These are phyloP conservation scores for Isurus oxyrinchus DNA, from an alignment of 2,113 vertebrate genomes.

Conservation along the genomic window DNA sequence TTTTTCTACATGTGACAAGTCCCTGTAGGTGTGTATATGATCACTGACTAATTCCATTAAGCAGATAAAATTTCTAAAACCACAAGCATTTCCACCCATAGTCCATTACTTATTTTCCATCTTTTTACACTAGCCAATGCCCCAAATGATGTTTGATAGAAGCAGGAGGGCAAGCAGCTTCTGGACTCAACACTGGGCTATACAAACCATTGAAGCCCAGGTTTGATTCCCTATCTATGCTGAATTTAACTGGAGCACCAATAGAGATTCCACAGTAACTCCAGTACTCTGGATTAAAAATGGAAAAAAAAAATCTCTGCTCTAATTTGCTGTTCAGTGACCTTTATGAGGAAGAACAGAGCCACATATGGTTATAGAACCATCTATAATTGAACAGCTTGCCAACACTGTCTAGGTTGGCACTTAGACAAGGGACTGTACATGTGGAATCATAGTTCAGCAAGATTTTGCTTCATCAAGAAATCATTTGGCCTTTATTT, in stretches of 20 bases:
- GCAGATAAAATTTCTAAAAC: conserved; percentile 30
- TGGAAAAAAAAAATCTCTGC: not conserved
- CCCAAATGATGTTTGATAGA: not conserved
- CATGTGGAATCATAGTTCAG: not conserved
- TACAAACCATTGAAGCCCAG: not conserved
- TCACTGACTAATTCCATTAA: conserved; percentile 30
- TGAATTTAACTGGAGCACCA: too few species aligned
- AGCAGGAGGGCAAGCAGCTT: not conserved
- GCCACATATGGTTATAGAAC: not conserved
- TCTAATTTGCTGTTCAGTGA: not conserved
- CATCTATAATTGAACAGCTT: not conserved
- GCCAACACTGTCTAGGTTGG: not conserved
- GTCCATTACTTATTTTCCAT: not conserved
- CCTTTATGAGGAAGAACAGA: too few species aligned
- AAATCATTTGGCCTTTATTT: not conserved
- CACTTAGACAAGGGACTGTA: not conserved
- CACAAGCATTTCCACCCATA: not conserved
- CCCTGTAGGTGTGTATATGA: conserved; percentile 15
- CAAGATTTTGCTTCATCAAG: not conserved
- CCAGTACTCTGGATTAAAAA: too few species aligned
- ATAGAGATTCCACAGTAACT: too few species aligned
- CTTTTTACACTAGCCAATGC: too few species aligned
- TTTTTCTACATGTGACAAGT: conserved; percentile 12
- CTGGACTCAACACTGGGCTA: not conserved
- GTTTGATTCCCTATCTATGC: not conserved